Evolutionary conservation across 2,797 vertebrate genomes (phyloP).

Genomic region (Buphagus erythrorhynchus): DNA sequence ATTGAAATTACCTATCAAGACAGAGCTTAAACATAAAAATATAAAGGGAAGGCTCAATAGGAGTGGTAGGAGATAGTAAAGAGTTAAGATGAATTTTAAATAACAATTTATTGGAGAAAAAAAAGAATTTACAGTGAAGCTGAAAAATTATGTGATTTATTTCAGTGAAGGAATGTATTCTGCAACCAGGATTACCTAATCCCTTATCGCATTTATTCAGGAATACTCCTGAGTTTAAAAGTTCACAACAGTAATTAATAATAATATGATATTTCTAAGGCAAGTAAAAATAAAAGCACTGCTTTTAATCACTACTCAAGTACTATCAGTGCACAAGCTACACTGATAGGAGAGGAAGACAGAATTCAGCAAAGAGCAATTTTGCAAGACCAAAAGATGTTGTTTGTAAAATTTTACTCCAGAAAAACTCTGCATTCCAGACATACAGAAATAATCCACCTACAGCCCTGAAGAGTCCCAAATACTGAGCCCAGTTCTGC

Average conservation of each 20-base stretch:
- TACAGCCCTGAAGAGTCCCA: not conserved
- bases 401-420: not conserved
- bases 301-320: conserved; percentile 63
- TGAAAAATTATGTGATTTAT: conserved; percentile 63
- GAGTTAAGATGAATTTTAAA: conserved; percentile 31
- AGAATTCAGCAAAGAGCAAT: not conserved
- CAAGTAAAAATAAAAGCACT: conserved; percentile 53
- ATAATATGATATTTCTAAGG: conserved; percentile 35
- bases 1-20: not conserved
- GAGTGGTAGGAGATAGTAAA: not conserved
- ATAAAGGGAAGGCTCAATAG: not conserved
- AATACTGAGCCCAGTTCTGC: not conserved
- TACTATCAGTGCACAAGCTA: not conserved
- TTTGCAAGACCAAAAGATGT: not conserved
- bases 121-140: not conserved
- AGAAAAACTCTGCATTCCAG: not conserved
- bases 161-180: conserved; percentile 60
- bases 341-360: not conserved
- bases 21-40: not conserved
- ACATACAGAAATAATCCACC: not conserved
- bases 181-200: conserved; percentile 67
- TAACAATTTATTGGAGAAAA: not conserved
- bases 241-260: conserved; percentile 76
- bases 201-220: conserved; percentile 67
- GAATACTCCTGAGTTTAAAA: conserved; percentile 78